Evolutionary conservation across 2,113 vertebrate genomes (phyloP), one percentile per base, ranked within the genome.

Genomic region (Chunga burmeisteri): DNA sequence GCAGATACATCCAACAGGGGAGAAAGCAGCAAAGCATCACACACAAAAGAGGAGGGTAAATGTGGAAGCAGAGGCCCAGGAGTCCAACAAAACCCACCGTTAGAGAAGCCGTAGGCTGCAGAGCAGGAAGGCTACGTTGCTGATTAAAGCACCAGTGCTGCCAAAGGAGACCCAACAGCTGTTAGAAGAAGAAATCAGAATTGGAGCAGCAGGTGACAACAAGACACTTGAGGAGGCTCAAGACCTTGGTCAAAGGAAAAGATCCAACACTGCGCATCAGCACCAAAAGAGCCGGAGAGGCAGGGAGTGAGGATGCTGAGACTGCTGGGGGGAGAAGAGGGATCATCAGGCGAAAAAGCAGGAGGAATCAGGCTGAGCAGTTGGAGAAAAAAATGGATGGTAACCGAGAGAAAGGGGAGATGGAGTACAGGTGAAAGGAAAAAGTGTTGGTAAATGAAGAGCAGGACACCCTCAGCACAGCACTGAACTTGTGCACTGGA

Each of bases 241-340:
- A 67, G 47, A 36, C 40, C 17, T 44, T 9, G 32, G 49, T 63
- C 27, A n/a, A 61, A 55, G 32, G 46, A 53, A 59, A 66, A 49
- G 46, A 49, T 55, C 17, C n/a, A 42, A 36, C 0, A 0, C 44
- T 46, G 11, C 2, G 1, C 46, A 49, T 36, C 63, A 78, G 61
- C n/a, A 38, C 27, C 1, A 0, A 38, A 82, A 78, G 34, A 90
- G n/a, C 34, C 1, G 2, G 26, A 59, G 40, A 59, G 58, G 16
- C n/a, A 66, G 0, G 0, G 16, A 49, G 6, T 1, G 1, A 65
- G n/a, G 26, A 55, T 61, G 30, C 16, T 72, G 71, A 61, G 46
- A 22, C 30, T 18, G 9, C 52, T 61, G n/a, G 22, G 44, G 50
- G 53, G 13, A 78, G 10, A 72, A 82, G 7, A n/a, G n/a, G 22